Evolutionary conservation across 2,888 invertebrate genomes (phyloP), one percentile per base, ranked within the genome.

Genomic region (Andrena marginata): DNA sequence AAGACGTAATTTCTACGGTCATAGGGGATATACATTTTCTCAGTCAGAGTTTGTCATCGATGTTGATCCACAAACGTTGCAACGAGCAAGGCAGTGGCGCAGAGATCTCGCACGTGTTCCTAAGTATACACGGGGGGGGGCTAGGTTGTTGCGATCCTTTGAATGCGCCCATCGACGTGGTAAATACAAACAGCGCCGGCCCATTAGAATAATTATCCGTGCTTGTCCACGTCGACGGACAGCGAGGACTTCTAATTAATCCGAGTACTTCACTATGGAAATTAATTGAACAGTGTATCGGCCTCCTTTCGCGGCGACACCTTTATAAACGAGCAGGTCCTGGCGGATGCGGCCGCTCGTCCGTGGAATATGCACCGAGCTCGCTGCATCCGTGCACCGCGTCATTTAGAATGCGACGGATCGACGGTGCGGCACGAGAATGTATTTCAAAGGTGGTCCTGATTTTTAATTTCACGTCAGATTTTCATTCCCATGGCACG

Each of bases 121-220:
- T 80, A 71, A 85, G 85, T 78, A 79, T 83, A 80, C 80, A 87
- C 59, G 79, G 67, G 86, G 79, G 67, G 86, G 74, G 79, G 82
- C 8, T 26, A 70, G 59, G 69, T 64, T 64, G 82, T 77, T 35
- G 51, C 73, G 76, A 87, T 89, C 87, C 90, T 91, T 90, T 91
- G 90, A 89, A 84, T 74, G 79, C 72, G 68, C 78, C 42, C 89
- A 85, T 87, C 86, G 85, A 86, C 87, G 86, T 79, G 85, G 84
- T 77, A 89, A 90, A 89, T 86, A 86, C 84, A 89, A 88, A 86
- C 86, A 86, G 80, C 81, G 81, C 33, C 83, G 77, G 71, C 81
- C 91, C 91, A 92, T 92, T 92, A 92, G 89, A 91, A 91, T 92
- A 91, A 92, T 92, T 92, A 91, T 89, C 85, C 85, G 33, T 42